Evolutionary conservation across 1,140 invertebrate species (phyloP).

Genomic region (Trissolcus basalis): DNA sequence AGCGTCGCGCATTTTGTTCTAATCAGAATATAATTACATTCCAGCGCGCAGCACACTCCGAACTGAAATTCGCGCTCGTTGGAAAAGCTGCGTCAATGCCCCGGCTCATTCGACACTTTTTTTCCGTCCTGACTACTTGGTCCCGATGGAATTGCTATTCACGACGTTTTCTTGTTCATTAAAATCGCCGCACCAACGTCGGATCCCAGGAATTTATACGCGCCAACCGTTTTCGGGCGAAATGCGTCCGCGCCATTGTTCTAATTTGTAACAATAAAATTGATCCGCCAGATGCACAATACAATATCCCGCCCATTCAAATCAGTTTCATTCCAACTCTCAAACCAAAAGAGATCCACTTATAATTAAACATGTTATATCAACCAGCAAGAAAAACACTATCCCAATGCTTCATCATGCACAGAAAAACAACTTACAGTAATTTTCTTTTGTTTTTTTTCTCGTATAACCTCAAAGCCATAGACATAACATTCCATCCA

Average conservation of each 20-base stretch:
- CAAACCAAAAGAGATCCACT: no score
- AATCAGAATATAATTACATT: conserved; percentile 52
- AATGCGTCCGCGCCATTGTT: conserved; percentile 12
- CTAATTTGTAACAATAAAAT: conserved; percentile 11
- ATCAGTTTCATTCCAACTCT: no score
- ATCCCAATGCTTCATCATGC: no score
- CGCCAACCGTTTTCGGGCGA: conserved; percentile 13
- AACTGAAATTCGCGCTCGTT: conserved; percentile 17
- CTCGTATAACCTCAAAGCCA: no score
- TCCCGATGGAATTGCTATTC: conserved; percentile 30
- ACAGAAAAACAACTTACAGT: no score
- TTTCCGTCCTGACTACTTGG: conserved; percentile 9
- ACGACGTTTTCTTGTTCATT: conserved; percentile 40
- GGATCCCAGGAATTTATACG: conserved; percentile 16
- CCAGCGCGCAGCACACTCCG: conserved; percentile 30
- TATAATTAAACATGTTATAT: no score
- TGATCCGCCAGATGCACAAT: no score
- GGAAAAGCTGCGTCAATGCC: conserved; percentile 21
- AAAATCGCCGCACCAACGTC: conserved; percentile 11
- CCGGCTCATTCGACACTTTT: conserved; percentile 34
- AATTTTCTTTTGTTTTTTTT: no score
- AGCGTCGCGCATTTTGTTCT: conserved; percentile 46
- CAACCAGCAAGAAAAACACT: no score
- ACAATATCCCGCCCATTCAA: no score
- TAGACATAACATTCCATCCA: no score